A percentile compares a stretch with the other conserved stretches of the same genome.
These are phyloP conservation scores for Leptodactylus fuscus DNA, from an alignment of 2,113 vertebrate species.

Conservation along the genomic window DNA sequence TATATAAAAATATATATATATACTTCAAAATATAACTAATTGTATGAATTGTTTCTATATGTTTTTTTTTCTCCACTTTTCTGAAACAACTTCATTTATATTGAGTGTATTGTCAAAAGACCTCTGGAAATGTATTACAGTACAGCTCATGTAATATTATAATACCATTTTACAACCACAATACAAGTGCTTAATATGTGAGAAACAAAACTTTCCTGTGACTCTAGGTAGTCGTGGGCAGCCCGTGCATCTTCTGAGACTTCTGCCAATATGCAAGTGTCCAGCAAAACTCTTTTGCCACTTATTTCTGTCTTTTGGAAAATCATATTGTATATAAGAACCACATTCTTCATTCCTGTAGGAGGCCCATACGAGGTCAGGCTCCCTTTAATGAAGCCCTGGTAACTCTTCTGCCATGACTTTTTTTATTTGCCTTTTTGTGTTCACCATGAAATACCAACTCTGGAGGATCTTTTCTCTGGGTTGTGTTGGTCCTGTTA, in stretches of 20 bases:
- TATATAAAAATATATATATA: slow-evolving; percentile 31
- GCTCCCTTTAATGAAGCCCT: not conserved
- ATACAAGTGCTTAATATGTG: not conserved
- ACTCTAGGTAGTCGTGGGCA: not conserved
- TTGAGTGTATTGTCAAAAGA: not conserved
- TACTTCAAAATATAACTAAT: slow-evolving; percentile 6
- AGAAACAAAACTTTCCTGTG: not conserved
- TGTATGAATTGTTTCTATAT: not conserved
- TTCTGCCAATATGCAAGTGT: not conserved
- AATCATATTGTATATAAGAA: not conserved
- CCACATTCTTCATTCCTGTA: not conserved
- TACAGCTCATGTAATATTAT: not conserved
- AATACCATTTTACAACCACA: not conserved
- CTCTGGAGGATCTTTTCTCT: no score
- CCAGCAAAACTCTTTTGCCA: not conserved
- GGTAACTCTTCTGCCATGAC: no score
- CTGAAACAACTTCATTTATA: not conserved
- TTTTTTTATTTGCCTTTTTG: no score
- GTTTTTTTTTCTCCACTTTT: not conserved
- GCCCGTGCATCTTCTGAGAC: not conserved
- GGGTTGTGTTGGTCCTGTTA: no score
- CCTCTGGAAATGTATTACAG: not conserved
- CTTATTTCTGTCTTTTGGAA: not conserved
- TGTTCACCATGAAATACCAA: no score
- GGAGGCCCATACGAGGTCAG: not conserved